Base-by-base conservation (phyloP, 1,140 invertebrate species). In the Heliothis subflexa region DNA sequence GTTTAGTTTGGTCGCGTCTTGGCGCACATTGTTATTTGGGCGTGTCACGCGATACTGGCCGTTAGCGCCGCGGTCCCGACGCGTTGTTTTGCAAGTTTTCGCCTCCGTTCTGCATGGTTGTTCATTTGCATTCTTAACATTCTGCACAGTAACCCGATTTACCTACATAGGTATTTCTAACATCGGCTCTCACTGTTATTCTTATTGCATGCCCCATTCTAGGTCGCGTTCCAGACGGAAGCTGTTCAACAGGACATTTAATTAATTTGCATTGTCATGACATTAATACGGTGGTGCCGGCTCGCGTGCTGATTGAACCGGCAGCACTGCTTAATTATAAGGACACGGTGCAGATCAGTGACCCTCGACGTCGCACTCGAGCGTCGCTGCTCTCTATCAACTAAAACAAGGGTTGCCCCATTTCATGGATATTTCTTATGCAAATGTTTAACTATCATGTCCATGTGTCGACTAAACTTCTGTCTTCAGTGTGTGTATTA, bases 321-420 rank as follows among this genome's bases (percentile, higher is more conserved):
- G 71, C 78, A 80, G 71, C 77, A 77, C 79, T 76, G 50, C 50
- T 86, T 90, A 89, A 83, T 86, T 88, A 85, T 92, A 92, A 91
- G 86, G 78, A 78, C 55, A 52, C 57, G 73, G 77, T 77, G 81
- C 79, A 59, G 83, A 84, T 79, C 74, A 86, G 84, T 80, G 84
- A 77, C 80, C 62, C 81, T 87, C 61, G 57, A 18, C 40, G 18
- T 68, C 61, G 81, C 72, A 64, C 33, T 57, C 81, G 82, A 90
- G 83, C 78, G 79, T 83, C 85, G 83, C 78, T 88, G 74, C 75
- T 83, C 86, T 85, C 80, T 78, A 79, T 81, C 80, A 76, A 86
- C 85, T 89, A 92, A 94, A 94, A 93, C 93, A 93, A 94, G 93
- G 93, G 93, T 94, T 94, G 93, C 93, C 93, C 93, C 93, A 94